Base-by-base conservation (phyloP, 2,797 vertebrate species). In the Siniperca scherzeri region DNA sequence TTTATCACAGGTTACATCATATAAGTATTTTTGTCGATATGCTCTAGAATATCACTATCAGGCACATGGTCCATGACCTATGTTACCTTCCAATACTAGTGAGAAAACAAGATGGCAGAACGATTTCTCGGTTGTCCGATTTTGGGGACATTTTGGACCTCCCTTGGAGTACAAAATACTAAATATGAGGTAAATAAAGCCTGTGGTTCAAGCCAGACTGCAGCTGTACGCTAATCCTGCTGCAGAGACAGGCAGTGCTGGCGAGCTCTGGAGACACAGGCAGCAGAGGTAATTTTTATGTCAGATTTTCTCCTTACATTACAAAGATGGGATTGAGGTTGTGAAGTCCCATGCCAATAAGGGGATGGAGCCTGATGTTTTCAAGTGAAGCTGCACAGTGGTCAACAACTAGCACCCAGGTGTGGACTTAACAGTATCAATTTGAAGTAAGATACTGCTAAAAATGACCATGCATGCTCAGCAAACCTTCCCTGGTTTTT, bases 381-480 rank as follows among this genome's bases (percentile, higher is more conserved):
- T 70, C 25, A 25, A 50, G 42, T 76, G 27, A 81, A 75, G 65
- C 74, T 65, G 52, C 68, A 70, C 65, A 73, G 7, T 65, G 65
- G 56, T 76, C 72, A 85, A 59, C 84, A 85, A 73, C 70, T 42
- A 56, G 77, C 77, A 75, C 25, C 68, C 85, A 89, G 84, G 87
- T 90, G 85, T 86, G 62, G 66, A 81, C 81, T 78, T 81, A 83
- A 85, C 60, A 53, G 77, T 69, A 62, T 81, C 38, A 78, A n/a
- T 86, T 72, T 84, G 81, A 83, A 72, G 76, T 84, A 78, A 86
- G 80, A 69, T 73, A 65, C 59, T 78, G 55, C 81, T 89, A 84
- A 91, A 90, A 90, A 81, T 85, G 64, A 44, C 60, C 62, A 71
- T 89, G 84, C 76, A 27, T 33, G 40, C 82, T 92, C 86, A 89